A percentile compares a stretch with the other conserved stretches of the same genome.
phyloP scores from a whole-genome alignment of 1,140 invertebrate genomes.

The Bacillus rossius region DNA sequence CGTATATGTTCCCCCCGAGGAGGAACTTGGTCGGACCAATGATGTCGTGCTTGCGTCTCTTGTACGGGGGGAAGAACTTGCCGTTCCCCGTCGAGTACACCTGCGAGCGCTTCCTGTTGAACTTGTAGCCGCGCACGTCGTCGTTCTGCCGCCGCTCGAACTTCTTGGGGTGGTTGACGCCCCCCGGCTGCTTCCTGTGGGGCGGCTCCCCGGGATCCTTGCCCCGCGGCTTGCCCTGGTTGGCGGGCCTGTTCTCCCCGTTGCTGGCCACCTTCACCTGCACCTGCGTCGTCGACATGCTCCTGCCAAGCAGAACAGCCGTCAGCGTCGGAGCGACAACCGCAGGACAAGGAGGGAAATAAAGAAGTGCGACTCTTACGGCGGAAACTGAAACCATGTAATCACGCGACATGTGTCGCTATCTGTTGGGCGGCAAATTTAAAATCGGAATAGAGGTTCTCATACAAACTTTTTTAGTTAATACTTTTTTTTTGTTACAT shows the following conservation, averaged over 20 bases:
- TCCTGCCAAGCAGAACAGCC: no score
- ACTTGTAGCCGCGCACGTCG: constrained; percentile 42
- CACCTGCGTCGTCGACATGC: constrained; percentile 9
- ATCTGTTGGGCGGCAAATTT: no score
- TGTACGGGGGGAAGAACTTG: constrained; percentile 48
- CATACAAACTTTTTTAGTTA: no score
- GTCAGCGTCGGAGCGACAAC: no score
- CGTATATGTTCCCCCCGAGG: constrained; percentile 89
- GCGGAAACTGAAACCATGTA: no score
- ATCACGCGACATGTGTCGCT: no score
- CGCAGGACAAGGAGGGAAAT: no score
- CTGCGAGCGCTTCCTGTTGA: constrained; percentile 47
- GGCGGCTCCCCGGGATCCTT: background rate
- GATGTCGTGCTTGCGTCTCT: constrained; percentile 59
- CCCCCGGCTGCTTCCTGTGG: background rate
- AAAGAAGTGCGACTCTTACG: no score
- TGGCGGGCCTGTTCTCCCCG: background rate
- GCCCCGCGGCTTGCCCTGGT: background rate
- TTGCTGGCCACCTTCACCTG: constrained; percentile 7
- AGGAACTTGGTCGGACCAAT: constrained; percentile 90
- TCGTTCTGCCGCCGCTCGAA: constrained; percentile 32
- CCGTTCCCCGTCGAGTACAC: constrained; percentile 43
- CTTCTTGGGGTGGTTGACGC: background rate
- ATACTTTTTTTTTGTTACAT: no score
- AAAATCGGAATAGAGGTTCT: no score